Conservation (phyloP, 2,113 vertebrate genomes). For the Petaurus breviceps region DNA sequence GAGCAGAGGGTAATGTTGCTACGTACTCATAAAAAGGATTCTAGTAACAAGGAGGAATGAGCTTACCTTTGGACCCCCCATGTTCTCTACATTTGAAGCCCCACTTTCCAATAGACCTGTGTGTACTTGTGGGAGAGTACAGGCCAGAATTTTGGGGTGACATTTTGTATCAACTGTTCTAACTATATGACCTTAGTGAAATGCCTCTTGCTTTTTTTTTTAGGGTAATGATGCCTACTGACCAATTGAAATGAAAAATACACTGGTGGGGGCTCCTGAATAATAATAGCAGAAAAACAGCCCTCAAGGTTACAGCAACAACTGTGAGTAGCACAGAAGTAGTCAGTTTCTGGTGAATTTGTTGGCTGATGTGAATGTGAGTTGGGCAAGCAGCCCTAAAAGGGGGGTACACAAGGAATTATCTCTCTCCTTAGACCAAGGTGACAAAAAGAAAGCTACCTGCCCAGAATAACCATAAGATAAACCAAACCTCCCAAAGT, state of each 20-base stretch:
- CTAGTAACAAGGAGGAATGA: background rate
- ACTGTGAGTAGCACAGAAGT: background rate
- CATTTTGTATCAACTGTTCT: background rate
- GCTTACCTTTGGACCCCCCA: background rate
- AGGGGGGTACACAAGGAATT: background rate
- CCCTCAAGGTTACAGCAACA: background rate
- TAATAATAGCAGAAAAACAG: background rate
- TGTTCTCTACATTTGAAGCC: background rate
- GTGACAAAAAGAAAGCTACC: background rate
- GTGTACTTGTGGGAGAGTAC: background rate
- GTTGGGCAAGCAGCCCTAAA: background rate
- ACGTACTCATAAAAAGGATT: background rate
- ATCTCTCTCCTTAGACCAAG: conserved; percentile 15
- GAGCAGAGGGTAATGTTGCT: background rate
- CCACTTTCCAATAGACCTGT: background rate
- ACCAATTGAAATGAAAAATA: background rate
- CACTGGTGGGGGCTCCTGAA: background rate
- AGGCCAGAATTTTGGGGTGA: background rate
- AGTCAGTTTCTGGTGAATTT: background rate
- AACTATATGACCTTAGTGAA: background rate
- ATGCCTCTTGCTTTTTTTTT: background rate
- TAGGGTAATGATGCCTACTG: background rate
- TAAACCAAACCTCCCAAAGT: background rate
- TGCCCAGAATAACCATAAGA: background rate
- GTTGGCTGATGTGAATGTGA: background rate